Percentiles rank a stretch among this genome's conserved stretches.
These are phyloP conservation scores for Epizoanthus rinbou DNA, from an alignment of 92 coral and sea anemone genomes.

Conservation along the genomic window DNA sequence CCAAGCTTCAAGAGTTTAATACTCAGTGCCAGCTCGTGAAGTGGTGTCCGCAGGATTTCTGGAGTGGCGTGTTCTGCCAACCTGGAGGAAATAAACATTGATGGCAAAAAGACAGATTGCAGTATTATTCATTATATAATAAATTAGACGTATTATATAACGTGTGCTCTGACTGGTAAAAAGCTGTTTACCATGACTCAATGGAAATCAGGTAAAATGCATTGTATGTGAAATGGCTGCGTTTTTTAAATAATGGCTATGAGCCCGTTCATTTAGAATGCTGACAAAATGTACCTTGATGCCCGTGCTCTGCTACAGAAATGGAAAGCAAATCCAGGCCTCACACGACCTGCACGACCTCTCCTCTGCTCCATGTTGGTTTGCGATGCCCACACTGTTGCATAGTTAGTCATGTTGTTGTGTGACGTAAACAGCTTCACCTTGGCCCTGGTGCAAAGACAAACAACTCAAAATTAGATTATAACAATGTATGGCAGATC, in stretches of 20 bases:
- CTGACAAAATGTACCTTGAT: slow-evolving; percentile 56
- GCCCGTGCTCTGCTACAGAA: slow-evolving; percentile 96
- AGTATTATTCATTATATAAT: no score
- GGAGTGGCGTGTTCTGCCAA: slow-evolving; percentile 99
- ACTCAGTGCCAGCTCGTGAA: slow-evolving; percentile 93
- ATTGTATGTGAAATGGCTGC: no score
- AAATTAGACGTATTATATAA: no score
- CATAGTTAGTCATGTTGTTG: slow-evolving; percentile 99
- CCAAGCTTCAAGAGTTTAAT: slow-evolving; percentile 94
- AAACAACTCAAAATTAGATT: neutral
- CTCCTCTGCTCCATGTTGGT: slow-evolving; percentile 99
- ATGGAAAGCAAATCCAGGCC: slow-evolving; percentile 98
- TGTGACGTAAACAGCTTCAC: slow-evolving; percentile 97
- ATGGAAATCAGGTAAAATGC: no score
- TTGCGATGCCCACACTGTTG: slow-evolving; percentile 98
- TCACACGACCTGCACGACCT: slow-evolving; percentile 98
- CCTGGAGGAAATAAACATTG: slow-evolving; percentile 36
- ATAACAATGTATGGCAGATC: neutral
- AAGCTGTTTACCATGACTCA: no score
- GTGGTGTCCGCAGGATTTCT: slow-evolving; percentile 95
- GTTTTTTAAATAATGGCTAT: no score
- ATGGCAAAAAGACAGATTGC: neutral
- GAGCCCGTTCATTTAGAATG: neutral
- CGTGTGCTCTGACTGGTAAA: no score
- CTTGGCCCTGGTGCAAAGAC: slow-evolving; percentile 75